These are phyloP conservation scores for Corapipo altera DNA, from an alignment of 2,113 vertebrate genomes.

Conservation along the genomic window DNA sequence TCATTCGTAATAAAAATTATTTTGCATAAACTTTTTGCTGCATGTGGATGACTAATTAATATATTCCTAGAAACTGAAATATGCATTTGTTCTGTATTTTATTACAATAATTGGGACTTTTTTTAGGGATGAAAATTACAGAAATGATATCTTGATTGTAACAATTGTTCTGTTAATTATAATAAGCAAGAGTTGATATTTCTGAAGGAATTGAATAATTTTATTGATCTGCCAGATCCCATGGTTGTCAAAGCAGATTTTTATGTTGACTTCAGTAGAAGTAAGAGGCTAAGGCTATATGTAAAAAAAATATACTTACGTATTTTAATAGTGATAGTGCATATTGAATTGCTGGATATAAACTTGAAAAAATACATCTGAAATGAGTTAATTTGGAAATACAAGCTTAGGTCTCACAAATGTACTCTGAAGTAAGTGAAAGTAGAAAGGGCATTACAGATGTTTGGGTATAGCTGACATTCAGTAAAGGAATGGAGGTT, in stretches of 20 bases:
- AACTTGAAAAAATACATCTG: neutral
- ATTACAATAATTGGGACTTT: neutral
- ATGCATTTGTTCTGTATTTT: neutral
- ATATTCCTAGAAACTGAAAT: neutral
- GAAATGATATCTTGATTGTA: neutral
- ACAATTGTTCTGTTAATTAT: neutral
- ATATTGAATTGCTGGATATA: neutral
- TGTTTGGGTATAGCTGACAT: neutral
- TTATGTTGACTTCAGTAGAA: neutral
- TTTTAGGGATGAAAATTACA: neutral
- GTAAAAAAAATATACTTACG: neutral
- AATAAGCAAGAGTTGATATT: neutral
- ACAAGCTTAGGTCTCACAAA: neutral
- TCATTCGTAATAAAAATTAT: neutral
- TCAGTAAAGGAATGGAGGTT: neutral
- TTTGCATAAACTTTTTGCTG: neutral
- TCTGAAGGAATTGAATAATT: neutral
- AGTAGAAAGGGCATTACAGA: neutral
- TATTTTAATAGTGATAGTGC: neutral
- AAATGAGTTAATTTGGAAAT: neutral
- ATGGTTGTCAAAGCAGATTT: neutral
- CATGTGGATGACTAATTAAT: neutral
- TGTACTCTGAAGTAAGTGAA: neutral
- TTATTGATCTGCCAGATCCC: neutral
- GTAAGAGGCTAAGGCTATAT: neutral